phyloP scores from a whole-genome alignment of 2,113 vertebrate genomes.

The Eublepharis macularius region DNA sequence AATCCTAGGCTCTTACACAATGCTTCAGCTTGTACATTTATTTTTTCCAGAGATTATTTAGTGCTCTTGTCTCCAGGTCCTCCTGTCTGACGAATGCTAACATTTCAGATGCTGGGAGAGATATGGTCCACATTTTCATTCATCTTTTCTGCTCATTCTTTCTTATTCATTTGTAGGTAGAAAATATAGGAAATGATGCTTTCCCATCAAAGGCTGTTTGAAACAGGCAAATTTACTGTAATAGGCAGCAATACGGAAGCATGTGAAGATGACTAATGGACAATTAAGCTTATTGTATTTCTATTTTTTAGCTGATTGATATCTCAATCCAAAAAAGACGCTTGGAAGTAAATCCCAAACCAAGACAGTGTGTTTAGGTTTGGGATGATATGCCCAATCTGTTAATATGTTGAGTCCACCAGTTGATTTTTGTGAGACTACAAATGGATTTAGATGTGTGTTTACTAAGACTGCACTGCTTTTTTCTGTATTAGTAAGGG shows the following conservation, averaged over 20 bases:
- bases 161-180: not conserved
- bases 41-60: accelerated
- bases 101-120: not conserved
- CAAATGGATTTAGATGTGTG: not conserved
- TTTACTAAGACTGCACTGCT: too few species aligned
- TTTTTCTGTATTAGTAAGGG: too few species aligned
- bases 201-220: not conserved
- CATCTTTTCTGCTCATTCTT: not conserved
- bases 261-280: not conserved
- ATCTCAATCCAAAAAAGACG: not conserved
- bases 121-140: not conserved
- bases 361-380: not conserved
- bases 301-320: not conserved
- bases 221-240: not conserved
- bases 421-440: not conserved
- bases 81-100: accelerated
- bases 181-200: not conserved
- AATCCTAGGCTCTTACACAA: accelerated
- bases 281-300: not conserved
- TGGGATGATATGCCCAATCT: too few species aligned
- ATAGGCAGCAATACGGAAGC: not conserved
- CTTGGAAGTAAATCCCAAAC: not conserved
- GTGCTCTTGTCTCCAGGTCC: accelerated
- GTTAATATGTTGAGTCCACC: not conserved
- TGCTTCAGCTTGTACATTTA: not conserved